A percentile compares a stretch with the other conserved stretches of the same genome.
These are phyloP conservation scores for Oreochromis spilurus DNA, from an alignment of 2,113 vertebrate genomes.

Conservation along the genomic window DNA sequence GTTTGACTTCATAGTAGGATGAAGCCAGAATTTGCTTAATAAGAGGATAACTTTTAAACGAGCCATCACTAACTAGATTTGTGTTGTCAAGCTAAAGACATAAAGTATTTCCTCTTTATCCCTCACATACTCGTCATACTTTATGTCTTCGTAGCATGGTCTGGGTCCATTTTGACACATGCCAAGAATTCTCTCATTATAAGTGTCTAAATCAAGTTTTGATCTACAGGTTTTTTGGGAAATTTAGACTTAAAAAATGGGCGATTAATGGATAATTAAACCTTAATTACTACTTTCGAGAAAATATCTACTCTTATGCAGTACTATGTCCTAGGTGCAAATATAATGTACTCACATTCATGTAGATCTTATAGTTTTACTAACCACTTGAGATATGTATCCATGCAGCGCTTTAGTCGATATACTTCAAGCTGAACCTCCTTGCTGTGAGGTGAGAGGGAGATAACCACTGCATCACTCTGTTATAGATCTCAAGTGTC, in stretches of 20 bases:
- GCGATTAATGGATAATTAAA: neutral
- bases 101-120: neutral
- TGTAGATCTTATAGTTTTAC: neutral
- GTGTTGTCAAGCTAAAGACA: neutral
- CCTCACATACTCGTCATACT: neutral
- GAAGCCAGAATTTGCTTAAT: neutral
- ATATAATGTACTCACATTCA: neutral
- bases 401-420: too few relatives aligned
- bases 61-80: neutral
- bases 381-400: too few relatives aligned
- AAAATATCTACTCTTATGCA: neutral
- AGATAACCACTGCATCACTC: neutral
- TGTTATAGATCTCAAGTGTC: neutral
- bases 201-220: neutral
- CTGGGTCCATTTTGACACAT: neutral
- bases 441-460: neutral
- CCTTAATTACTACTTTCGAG: neutral
- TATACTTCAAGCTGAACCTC: neutral
- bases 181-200: neutral
- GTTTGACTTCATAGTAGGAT: neutral
- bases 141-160: neutral
- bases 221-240: neutral
- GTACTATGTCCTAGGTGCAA: neutral
- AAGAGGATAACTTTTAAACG: neutral
- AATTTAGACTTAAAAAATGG: neutral